Percentiles rank a stretch among this genome's conserved stretches.
phyloP scores from a whole-genome alignment of 1,140 invertebrate species.

The Drosophila equinoxialis region DNA sequence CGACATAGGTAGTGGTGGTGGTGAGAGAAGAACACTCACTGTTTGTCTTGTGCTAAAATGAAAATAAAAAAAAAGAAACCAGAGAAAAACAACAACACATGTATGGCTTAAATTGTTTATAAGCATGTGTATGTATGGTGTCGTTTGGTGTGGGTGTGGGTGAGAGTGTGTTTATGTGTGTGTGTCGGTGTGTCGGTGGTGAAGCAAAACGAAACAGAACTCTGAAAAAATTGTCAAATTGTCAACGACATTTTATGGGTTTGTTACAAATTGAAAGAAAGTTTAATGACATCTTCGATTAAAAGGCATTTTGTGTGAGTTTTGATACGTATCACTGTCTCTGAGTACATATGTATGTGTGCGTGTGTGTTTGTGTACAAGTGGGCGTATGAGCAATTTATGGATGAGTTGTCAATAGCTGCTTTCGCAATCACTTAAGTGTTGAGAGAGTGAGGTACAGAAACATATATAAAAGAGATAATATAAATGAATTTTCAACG shows the following conservation, averaged over 20 bases:
- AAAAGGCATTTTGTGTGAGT: slow-evolving; percentile 38
- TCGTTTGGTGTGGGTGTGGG: slow-evolving; percentile 8
- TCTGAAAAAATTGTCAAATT: slow-evolving; percentile 30
- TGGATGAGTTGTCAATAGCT: slow-evolving; percentile 4
- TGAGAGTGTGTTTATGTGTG: background rate
- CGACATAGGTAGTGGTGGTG: background rate
- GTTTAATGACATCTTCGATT: slow-evolving; percentile 62
- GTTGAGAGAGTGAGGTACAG: background rate
- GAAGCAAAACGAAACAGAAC: slow-evolving; percentile 23
- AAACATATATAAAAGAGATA: background rate
- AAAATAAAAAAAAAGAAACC: slow-evolving; percentile 7
- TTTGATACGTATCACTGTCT: slow-evolving; percentile 7
- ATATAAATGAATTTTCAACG: slow-evolving; percentile 3
- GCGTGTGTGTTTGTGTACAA: background rate
- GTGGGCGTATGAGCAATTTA: slow-evolving; percentile 7
- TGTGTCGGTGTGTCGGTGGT: slow-evolving; percentile 29
- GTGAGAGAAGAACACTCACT: background rate
- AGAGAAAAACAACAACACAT: slow-evolving; percentile 46
- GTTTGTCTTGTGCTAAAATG: slow-evolving; percentile 47
- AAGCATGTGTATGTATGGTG: slow-evolving; percentile 21
- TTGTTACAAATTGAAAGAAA: slow-evolving; percentile 55
- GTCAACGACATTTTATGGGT: slow-evolving; percentile 43
- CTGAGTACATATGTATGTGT: background rate
- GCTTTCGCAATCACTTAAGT: slow-evolving; percentile 6
- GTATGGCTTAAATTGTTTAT: slow-evolving; percentile 65